Evolutionary conservation across 2,797 vertebrate genomes (phyloP).

Genomic region (Botia kubotai): DNA sequence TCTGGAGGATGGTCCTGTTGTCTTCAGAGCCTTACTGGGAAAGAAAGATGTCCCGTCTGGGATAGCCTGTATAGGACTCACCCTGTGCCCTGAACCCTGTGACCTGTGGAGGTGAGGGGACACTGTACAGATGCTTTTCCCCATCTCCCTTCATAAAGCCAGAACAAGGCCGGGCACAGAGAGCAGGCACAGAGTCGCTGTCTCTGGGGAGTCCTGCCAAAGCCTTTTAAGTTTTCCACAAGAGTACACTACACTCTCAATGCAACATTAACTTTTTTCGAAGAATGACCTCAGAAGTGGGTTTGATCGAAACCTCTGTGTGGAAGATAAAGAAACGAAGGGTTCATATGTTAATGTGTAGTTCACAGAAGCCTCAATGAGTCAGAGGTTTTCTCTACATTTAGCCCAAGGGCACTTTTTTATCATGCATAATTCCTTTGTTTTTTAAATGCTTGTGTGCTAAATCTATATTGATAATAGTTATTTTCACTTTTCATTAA

Average conservation of each 20-base stretch:
- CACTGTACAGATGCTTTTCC: slow-evolving; percentile 2
- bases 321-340: slow-evolving; percentile 21
- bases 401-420: slow-evolving; percentile 34
- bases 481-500: slow-evolving; percentile 12
- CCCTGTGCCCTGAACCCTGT: slow-evolving; percentile 51
- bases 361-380: slow-evolving; percentile 21
- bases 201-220: slow-evolving; percentile 53
- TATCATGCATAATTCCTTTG: slow-evolving; percentile 8
- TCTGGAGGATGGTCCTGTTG: slow-evolving; percentile 42
- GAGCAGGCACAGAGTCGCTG: slow-evolving; percentile 46
- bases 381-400: slow-evolving; percentile 43
- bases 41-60: slow-evolving; percentile 57
- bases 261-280: slow-evolving; percentile 47
- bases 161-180: slow-evolving; percentile 39
- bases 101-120: slow-evolving; percentile 53
- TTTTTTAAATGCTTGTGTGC: slow-evolving; percentile 19
- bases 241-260: slow-evolving; percentile 42
- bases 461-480: not conserved
- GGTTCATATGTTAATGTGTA: slow-evolving; percentile 20
- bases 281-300: slow-evolving; percentile 43
- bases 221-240: slow-evolving; percentile 62
- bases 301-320: slow-evolving; percentile 42
- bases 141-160: slow-evolving; percentile 38
- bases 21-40: slow-evolving; percentile 43
- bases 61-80: slow-evolving; percentile 25